Conservation (phyloP, 1,140 invertebrate genomes). For the Hyphantria cunea region DNA sequence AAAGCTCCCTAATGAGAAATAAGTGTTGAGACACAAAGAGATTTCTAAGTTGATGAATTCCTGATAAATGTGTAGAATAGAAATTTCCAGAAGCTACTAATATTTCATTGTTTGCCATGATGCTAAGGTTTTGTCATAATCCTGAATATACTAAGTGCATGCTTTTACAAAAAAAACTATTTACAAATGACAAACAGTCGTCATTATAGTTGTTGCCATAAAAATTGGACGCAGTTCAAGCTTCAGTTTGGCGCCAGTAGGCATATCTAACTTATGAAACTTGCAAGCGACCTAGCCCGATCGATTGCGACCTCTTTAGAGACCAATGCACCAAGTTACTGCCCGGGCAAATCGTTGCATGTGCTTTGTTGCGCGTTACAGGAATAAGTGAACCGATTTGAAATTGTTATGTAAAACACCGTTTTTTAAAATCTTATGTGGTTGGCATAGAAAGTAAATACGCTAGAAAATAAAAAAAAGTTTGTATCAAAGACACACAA, state of each 20-base stretch:
- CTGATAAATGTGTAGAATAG: too few relatives aligned
- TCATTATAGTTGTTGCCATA: constrained; percentile 11
- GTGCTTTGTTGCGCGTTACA: constrained; percentile 41
- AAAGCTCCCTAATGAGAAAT: too few relatives aligned
- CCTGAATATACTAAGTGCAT: background rate
- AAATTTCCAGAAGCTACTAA: too few relatives aligned
- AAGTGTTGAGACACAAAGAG: too few relatives aligned
- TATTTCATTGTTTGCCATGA: too few relatives aligned
- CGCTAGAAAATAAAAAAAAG: too few relatives aligned
- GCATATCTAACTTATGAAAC: constrained; percentile 59
- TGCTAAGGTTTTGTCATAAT: background rate
- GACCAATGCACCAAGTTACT: constrained; percentile 72
- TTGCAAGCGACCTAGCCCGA: constrained; percentile 47
- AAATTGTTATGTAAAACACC: constrained; percentile 11
- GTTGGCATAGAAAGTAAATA: constrained; percentile 6
- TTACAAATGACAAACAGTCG: constrained; percentile 12
- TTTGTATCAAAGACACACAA: too few relatives aligned
- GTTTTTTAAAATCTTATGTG: constrained; percentile 21
- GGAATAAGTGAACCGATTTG: constrained; percentile 30
- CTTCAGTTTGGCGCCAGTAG: constrained; percentile 53
- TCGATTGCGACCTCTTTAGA: constrained; percentile 76
- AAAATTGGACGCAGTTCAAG: constrained; percentile 36
- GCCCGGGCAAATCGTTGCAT: constrained; percentile 58
- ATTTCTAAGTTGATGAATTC: too few relatives aligned
- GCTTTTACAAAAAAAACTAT: constrained; percentile 2